Base-by-base conservation (phyloP, 1,140 invertebrate genomes). In the Atta colombica region DNA sequence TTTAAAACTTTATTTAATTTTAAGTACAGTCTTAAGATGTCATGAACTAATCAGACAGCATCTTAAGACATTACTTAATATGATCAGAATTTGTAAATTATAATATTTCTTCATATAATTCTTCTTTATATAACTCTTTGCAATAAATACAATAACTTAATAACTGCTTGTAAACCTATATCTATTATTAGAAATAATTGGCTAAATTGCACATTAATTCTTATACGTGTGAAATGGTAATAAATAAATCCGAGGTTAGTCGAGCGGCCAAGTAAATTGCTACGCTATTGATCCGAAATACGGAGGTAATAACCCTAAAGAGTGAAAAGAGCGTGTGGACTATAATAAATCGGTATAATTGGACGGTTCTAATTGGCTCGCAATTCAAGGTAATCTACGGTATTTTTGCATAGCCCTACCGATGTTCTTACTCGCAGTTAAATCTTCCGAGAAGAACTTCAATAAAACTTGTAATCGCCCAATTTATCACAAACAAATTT, bases 281-380 rank as follows among this genome's bases (percentile, higher is more conserved):
- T 18, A n/a, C 16, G 4, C 18, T 65, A 85, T 85, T 61, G 72
- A 75, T 31, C 49, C 71, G 14, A 77, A 68, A 60, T 60, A 78
- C 63, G 66, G 12, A 87, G 71, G 61, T 71, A 87, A 87, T 88
- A 86, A 88, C 60, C 72, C 49, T 82, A 53, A 75, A 66, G 71
- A 74, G 45, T 77, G 28, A 89, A 87, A 87, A 82, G 58, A 85
- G 65, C n/a, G 5, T 68, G 3, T 87, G 60, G 39, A 35, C 53
- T 18, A 84, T 84, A 77, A 89, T 77, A 84, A 84, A 89, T 82
- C 77, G 53, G 31, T 68, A 77, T 82, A 88, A 87, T 88, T 84
- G 86, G 72, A 87, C 31, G 39, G 58, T 84, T 55, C 55, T 84
- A 87, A 88, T 89, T 87, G 72, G 49, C 77, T 84, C 71, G 58